Evolutionary conservation across 2,888 invertebrate genomes (phyloP), one percentile per base, ranked within the genome.

Genomic region (Epiblema foenella): DNA sequence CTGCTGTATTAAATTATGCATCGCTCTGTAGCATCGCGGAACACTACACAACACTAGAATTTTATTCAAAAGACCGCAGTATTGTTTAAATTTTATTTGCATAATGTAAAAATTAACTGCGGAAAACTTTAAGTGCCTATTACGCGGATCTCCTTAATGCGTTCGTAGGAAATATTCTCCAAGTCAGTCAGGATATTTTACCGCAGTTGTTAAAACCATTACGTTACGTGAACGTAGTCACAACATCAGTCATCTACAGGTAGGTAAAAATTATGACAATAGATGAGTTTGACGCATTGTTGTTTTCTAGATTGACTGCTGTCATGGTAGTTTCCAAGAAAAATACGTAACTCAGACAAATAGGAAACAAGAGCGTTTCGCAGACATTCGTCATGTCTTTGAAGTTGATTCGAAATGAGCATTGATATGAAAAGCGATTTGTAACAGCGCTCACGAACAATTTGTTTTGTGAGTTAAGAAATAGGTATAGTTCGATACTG

Each of bases 241-340:
- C 57, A 17, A 10, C 37, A n/a, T n/a, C 7, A 7, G 39, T 33
- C 12, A 2, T 39, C 37, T 17, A 58, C 37, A 24, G 58, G 18
- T 7, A 62, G 18, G 58, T 59, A 63, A 63, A 51, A 29, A 12
- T 2, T 18, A 33, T 37, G 20, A 63, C 18, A 63, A 51, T 15
- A 20, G 33, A 52, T 52, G 37, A 18, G 15, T 52, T 9, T 37
- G 4, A 20, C 39, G 37, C 20, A 64, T 64, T 64, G 37, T 64
- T 10, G 15, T 18, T 37, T 46, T 63, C 49, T 54, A 54, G 20
- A 39, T 24, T 39, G 24, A 20, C 37, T 17, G 33, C 18, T 59
- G 69, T 56, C 54, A 54, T 54, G 52, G 59, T 17, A 24, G 46
- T 54, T 70, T 70, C 59, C 60, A 17, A 46, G 70, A 70, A 65